Percentiles rank a stretch among this genome's conserved stretches.
phyloP scores from a whole-genome alignment of 2,797 vertebrate species.

The Podarcis siculus region DNA sequence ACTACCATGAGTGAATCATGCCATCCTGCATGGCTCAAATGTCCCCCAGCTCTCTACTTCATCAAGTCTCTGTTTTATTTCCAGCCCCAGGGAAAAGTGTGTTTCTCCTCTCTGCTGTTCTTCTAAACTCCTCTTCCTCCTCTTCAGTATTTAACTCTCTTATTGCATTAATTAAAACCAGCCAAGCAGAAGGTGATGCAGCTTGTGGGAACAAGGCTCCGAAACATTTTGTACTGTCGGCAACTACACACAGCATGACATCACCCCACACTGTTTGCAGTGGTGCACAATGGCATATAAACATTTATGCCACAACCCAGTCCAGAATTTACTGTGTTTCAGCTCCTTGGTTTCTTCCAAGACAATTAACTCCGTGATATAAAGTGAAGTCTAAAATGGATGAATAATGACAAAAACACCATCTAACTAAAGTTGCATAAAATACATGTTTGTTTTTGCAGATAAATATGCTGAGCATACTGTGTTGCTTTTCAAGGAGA shows the following conservation, averaged over 20 bases:
- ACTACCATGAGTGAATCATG: neutral
- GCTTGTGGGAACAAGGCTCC: neutral
- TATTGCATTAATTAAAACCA: conserved; percentile 25
- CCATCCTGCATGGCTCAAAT: neutral
- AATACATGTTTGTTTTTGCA: neutral
- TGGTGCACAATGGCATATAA: conserved; percentile 2
- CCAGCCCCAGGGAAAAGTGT: conserved; percentile 28
- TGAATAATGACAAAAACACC: conserved; percentile 22
- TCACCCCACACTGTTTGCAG: neutral
- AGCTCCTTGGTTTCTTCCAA: neutral
- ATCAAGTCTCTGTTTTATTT: neutral
- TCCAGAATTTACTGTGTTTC: neutral
- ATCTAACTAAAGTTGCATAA: neutral
- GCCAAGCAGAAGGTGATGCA: conserved; percentile 6
- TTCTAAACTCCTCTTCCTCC: neutral
- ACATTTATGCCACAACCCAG: neutral
- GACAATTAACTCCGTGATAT: neutral
- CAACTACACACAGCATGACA: neutral
- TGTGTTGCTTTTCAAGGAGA: neutral
- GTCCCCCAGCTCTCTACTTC: neutral
- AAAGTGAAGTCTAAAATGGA: neutral
- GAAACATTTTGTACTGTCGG: neutral
- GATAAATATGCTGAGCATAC: neutral
- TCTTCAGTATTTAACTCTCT: conserved; percentile 22
- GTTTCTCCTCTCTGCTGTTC: neutral